A percentile compares a stretch with the other conserved stretches of the same genome.
phyloP scores from a whole-genome alignment of 1,140 invertebrate genomes.

The Tetranychus cinnabarinus region DNA sequence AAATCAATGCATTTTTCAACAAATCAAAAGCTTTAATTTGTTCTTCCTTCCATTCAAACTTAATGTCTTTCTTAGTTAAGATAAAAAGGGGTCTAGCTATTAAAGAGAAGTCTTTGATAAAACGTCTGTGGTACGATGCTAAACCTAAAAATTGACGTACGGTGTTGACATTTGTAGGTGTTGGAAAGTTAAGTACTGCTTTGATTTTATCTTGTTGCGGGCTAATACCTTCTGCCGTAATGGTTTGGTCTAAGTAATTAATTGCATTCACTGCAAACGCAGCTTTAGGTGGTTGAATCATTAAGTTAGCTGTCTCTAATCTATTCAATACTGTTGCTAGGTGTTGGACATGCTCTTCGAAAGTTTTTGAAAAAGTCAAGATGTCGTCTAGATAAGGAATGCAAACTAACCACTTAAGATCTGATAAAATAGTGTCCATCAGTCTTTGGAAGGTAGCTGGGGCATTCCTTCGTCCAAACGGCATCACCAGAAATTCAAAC shows the following conservation, averaged over 20 bases:
- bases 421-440: slow-evolving; percentile 11
- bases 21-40: slow-evolving; percentile 6
- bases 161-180: background rate
- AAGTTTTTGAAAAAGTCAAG: slow-evolving; percentile 11
- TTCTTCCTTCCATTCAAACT: slow-evolving; percentile 17
- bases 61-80: slow-evolving; percentile 20
- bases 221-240: background rate
- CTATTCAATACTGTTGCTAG: slow-evolving; percentile 10
- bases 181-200: slow-evolving; percentile 2
- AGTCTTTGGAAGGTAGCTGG: slow-evolving; percentile 13
- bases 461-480: background rate
- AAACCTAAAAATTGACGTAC: slow-evolving; percentile 6
- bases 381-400: slow-evolving; percentile 16
- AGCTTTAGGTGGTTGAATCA: slow-evolving; percentile 4
- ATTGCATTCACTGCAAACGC: slow-evolving; percentile 6
- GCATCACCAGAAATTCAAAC: background rate
- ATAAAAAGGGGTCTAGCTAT: slow-evolving; percentile 18
- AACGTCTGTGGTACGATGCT: slow-evolving; percentile 2
- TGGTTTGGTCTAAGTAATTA: slow-evolving; percentile 7
- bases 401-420: slow-evolving; percentile 1
- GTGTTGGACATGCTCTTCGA: slow-evolving; percentile 9
- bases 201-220: slow-evolving; percentile 2
- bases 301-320: background rate
- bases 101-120: slow-evolving; percentile 3
- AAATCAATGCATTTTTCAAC: background rate